phyloP scores from a whole-genome alignment of 2,888 invertebrate genomes.

The Leptodirus hochenwartii region DNA sequence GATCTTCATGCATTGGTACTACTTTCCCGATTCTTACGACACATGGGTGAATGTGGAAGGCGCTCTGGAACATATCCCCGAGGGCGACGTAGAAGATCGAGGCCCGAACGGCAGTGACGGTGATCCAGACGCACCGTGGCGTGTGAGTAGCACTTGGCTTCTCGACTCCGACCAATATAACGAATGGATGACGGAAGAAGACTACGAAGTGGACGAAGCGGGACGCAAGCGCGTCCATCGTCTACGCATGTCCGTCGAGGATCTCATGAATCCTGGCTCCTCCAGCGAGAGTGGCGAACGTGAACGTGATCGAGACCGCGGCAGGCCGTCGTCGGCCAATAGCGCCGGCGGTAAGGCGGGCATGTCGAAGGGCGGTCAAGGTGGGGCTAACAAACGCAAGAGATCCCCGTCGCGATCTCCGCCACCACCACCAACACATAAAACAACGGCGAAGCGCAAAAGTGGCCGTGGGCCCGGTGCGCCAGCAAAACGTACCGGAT shows the following conservation, averaged over 20 bases:
- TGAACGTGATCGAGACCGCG: too few species aligned
- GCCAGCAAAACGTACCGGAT: slow-evolving; percentile 34
- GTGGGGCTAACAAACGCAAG: slow-evolving; percentile 41
- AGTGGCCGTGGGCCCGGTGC: slow-evolving; percentile 39
- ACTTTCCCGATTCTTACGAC: slow-evolving; percentile 83
- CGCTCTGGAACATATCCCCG: slow-evolving; percentile 31
- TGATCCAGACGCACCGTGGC: slow-evolving; percentile 45
- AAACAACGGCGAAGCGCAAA: slow-evolving; percentile 54
- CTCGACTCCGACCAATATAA: slow-evolving; percentile 86
- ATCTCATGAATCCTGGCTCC: slow-evolving; percentile 54
- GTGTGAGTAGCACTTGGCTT: slow-evolving; percentile 80
- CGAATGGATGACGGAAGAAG: slow-evolving; percentile 98
- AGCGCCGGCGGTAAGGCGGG: too few species aligned
- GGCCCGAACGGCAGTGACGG: too few species aligned
- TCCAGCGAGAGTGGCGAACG: too few species aligned
- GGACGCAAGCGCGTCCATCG: slow-evolving; percentile 72
- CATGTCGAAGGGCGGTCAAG: too few species aligned
- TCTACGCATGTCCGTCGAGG: slow-evolving; percentile 63
- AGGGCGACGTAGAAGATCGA: slow-evolving; percentile 38
- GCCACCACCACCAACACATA: too few species aligned
- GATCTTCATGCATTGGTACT: slow-evolving; percentile 88
- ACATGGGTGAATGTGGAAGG: slow-evolving; percentile 45
- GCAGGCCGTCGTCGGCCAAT: too few species aligned
- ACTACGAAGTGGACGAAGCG: slow-evolving; percentile 77
- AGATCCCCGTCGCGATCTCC: slow-evolving; percentile 83